A percentile compares a stretch with the other conserved stretches of the same genome.
Conservation (phyloP, 2,113 vertebrate species). For the Stictonetta naevosa region DNA sequence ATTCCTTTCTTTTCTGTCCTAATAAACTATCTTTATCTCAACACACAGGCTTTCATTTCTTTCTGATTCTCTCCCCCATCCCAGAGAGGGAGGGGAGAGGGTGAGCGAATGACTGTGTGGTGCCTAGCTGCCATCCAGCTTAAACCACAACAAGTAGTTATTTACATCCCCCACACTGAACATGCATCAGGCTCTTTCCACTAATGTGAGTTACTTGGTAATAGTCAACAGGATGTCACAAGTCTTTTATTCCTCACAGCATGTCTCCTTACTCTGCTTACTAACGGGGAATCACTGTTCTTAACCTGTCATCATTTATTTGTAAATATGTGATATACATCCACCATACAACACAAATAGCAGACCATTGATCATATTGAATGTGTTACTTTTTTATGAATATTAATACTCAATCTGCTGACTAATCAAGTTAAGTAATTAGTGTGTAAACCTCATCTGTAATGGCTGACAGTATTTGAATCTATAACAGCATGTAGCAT, state of each 20-base stretch:
- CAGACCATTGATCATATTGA: background rate
- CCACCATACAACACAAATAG: background rate
- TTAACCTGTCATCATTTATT: background rate
- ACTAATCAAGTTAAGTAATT: background rate
- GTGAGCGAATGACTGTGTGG: too few relatives aligned
- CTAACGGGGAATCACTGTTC: background rate
- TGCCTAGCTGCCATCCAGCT: too few relatives aligned
- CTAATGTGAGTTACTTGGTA: background rate
- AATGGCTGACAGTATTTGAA: background rate
- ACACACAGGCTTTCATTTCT: too few relatives aligned
- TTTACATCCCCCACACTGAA: background rate
- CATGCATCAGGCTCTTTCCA: background rate
- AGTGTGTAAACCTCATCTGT: background rate
- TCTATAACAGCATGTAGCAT: background rate
- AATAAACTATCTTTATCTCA: too few relatives aligned
- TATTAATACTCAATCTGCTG: background rate
- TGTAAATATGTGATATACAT: background rate
- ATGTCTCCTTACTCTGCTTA: background rate
- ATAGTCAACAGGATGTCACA: background rate
- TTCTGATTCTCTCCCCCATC: too few relatives aligned
- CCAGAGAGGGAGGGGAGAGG: too few relatives aligned
- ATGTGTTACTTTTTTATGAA: background rate
- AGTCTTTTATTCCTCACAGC: background rate
- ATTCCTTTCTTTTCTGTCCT: too few relatives aligned
- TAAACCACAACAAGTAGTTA: background rate